Conservation (phyloP, 1,140 invertebrate species). For the Prorops nasuta region DNA sequence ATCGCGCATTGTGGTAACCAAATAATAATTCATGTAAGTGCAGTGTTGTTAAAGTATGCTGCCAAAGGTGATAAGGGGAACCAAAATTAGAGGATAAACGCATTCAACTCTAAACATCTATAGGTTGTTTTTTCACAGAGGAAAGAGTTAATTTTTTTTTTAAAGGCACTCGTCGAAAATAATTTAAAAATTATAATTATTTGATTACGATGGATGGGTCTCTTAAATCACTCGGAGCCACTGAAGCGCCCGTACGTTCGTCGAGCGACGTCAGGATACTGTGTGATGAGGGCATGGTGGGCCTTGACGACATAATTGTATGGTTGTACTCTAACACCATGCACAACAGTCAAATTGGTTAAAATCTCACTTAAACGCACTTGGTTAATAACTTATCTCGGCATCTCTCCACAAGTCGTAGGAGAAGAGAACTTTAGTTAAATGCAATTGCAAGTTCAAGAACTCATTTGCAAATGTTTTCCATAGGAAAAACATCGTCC, state of each 20-base stretch:
- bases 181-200: slow-evolving; percentile 43
- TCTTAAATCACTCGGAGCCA: slow-evolving; percentile 32
- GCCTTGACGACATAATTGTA: slow-evolving; percentile 28
- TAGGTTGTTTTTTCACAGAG: slow-evolving; percentile 31
- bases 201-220: slow-evolving; percentile 33
- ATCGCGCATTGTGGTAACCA: too few relatives aligned
- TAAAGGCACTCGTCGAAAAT: slow-evolving; percentile 56
- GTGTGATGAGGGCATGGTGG: slow-evolving; percentile 35
- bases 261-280: slow-evolving; percentile 27
- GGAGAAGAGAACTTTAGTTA: slow-evolving; percentile 41
- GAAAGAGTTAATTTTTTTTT: slow-evolving; percentile 41
- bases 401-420: slow-evolving; percentile 30
- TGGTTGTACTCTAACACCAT: slow-evolving; percentile 47
- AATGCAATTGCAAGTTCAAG: slow-evolving; percentile 56
- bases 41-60: too few relatives aligned
- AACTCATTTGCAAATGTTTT: slow-evolving; percentile 38
- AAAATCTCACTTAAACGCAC: slow-evolving; percentile 54
- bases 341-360: slow-evolving; percentile 50
- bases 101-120: too few relatives aligned
- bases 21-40: too few relatives aligned
- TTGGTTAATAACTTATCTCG: slow-evolving; percentile 49
- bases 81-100: too few relatives aligned
- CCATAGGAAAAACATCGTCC: slow-evolving; percentile 41
- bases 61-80: too few relatives aligned
- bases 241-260: slow-evolving; percentile 21